Base-by-base conservation (phyloP, 2,113 vertebrate genomes). In the Pachypanchax playfairii region DNA sequence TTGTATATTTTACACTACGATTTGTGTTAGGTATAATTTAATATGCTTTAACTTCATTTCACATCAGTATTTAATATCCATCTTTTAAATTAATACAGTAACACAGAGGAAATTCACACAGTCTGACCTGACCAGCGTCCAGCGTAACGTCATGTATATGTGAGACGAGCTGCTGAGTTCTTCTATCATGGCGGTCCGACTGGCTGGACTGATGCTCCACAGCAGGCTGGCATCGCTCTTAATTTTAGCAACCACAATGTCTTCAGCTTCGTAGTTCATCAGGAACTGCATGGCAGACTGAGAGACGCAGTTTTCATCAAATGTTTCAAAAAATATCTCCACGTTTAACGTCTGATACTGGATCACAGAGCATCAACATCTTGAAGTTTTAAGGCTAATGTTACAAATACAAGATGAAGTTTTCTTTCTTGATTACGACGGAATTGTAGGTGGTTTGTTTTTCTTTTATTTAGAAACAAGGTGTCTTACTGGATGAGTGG, bases 211-310 rank as follows among this genome's bases (percentile, higher is more conserved):
- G 75, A 88, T 87, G 66, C 54, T 86, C 92, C 90, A 89, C 29
- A 91, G 73, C 59, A 89, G 80, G 20, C 84, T 91, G 59, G 92
- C 72, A 5, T 93, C 91, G 46, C 90, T 92, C 79, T 93, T 93
- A 22, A 91, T 83, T 70, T 91, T 88, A 6, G 92, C 88, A 3
- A 73, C 69, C 2, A 76, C 22, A 3, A 52, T 41, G 6, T 92
- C 92, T 17, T 92, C 82, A 0, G 90, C 73, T 49, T 66, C 57
- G 39, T 89, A 90, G 52, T 85, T 93, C 26, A 85, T 89, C 9
- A 80, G 83, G 68, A 92, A 83, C 77, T 91, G 87, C 21, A 79
- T 85, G 9, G 87, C 84, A 14, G 87, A 42, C 91, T 90, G 39
- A 59, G 21, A 33, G 17, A 58, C 18, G 17, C 6, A 33, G 50